Conservation (phyloP, 2,113 vertebrate species). For the Ageneiosus marmoratus region DNA sequence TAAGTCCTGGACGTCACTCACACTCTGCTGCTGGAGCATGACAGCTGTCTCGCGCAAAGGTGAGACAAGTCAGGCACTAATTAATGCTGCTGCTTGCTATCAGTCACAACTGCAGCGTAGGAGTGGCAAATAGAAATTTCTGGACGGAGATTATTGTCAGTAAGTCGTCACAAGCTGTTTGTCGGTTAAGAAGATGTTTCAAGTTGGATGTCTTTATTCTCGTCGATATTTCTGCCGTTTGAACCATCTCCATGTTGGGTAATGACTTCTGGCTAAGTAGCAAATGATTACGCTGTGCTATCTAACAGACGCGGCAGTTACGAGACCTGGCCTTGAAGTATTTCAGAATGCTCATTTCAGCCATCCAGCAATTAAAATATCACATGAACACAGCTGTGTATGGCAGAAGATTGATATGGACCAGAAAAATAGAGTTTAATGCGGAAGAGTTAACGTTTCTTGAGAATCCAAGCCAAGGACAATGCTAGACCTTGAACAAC, state of each 20-base stretch:
- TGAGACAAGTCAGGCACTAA: slow-evolving; percentile 35
- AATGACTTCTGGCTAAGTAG: no score
- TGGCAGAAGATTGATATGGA: slow-evolving; percentile 21
- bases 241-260: neutral
- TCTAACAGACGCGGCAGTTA: slow-evolving; percentile 12
- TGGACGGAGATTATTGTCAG: slow-evolving; percentile 13
- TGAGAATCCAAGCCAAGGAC: slow-evolving; percentile 22
- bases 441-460: slow-evolving; percentile 20
- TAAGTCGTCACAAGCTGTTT: slow-evolving; percentile 17
- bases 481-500: slow-evolving; percentile 6
- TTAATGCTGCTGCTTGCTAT: slow-evolving; percentile 29
- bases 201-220: neutral
- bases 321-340: neutral
- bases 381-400: slow-evolving; percentile 31
- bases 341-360: slow-evolving; percentile 14
- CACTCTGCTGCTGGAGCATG: slow-evolving; percentile 9
- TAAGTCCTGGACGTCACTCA: neutral
- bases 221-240: neutral
- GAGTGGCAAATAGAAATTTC: slow-evolving; percentile 12
- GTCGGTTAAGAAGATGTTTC: neutral
- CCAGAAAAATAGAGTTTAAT: slow-evolving; percentile 4
- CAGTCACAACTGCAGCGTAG: slow-evolving; percentile 18
- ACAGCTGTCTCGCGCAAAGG: slow-evolving; percentile 21
- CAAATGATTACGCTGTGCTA: no score
- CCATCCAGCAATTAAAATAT: slow-evolving; percentile 24